Evolutionary conservation across 1,140 invertebrate species (phyloP).

Genomic region (Heliconius hewitsoni): DNA sequence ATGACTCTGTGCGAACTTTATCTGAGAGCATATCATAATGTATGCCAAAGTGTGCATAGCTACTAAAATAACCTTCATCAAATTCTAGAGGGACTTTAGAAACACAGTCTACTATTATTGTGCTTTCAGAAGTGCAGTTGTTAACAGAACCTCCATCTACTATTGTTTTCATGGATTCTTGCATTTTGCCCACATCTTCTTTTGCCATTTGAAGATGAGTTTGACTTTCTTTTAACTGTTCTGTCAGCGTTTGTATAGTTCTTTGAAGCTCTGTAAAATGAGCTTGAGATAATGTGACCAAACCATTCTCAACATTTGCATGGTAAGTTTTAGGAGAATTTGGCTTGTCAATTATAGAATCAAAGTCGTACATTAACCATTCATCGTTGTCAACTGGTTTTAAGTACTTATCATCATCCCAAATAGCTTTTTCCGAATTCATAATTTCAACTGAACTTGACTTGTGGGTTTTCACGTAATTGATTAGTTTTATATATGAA

Average conservation of each 20-base stretch:
- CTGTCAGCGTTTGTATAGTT: constrained; percentile 82
- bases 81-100: constrained; percentile 79
- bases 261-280: constrained; percentile 85
- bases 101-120: constrained; percentile 69
- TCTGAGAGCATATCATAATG: constrained; percentile 98
- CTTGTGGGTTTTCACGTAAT: constrained; percentile 89
- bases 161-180: constrained; percentile 83
- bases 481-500: constrained; percentile 93
- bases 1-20: constrained; percentile 94
- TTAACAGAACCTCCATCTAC: constrained; percentile 69
- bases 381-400: constrained; percentile 90
- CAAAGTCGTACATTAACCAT: constrained; percentile 89
- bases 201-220: constrained; percentile 82
- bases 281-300: constrained; percentile 83
- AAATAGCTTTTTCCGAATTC: constrained; percentile 79
- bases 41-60: constrained; percentile 98
- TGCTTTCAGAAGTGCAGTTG: constrained; percentile 53
- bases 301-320: constrained; percentile 83
- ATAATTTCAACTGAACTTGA: constrained; percentile 82
- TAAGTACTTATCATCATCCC: constrained; percentile 91
- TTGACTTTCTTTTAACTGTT: constrained; percentile 81
- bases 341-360: constrained; percentile 62
- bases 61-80: constrained; percentile 94
- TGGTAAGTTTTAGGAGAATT: constrained; percentile 74
- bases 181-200: constrained; percentile 85